These are phyloP conservation scores for Embiotoca jacksoni DNA, from an alignment of 2,113 vertebrate species.

Conservation along the genomic window DNA sequence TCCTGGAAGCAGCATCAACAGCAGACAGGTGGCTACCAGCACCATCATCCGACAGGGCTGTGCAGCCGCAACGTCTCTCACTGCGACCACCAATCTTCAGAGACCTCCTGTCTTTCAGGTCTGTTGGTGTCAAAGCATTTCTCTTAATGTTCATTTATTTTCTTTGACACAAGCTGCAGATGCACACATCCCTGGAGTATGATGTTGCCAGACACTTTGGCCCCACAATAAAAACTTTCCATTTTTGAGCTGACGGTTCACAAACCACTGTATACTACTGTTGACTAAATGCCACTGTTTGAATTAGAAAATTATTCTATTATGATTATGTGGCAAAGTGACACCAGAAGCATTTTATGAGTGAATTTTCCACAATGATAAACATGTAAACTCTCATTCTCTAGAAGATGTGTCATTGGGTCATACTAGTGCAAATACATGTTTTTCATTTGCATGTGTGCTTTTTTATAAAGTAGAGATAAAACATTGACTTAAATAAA, in stretches of 20 bases:
- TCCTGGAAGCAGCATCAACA: conserved; percentile 89
- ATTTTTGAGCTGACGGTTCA: too few species aligned
- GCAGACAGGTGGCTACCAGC: conserved; percentile 90
- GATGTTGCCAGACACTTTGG: not conserved
- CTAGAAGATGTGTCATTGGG: not conserved
- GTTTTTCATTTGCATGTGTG: not conserved
- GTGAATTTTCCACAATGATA: not conserved
- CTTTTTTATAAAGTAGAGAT: not conserved
- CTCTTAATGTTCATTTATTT: not conserved
- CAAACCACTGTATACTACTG: too few species aligned
- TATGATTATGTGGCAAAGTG: not conserved
- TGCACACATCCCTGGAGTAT: not conserved
- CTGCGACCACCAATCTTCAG: conserved; percentile 90
- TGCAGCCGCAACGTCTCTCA: conserved; percentile 87
- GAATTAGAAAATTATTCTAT: not conserved
- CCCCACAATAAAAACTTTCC: not conserved
- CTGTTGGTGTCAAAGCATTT: not conserved
- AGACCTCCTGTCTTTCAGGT: conserved; percentile 91
- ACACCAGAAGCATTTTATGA: not conserved
- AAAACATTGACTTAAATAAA: not conserved
- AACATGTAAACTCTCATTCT: not conserved
- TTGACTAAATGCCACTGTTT: not conserved
- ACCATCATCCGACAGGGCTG: conserved; percentile 92
- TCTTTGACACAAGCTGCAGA: not conserved
- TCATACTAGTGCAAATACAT: not conserved